Conservation (phyloP, 2,888 invertebrate genomes). For the Netelia inedita region DNA sequence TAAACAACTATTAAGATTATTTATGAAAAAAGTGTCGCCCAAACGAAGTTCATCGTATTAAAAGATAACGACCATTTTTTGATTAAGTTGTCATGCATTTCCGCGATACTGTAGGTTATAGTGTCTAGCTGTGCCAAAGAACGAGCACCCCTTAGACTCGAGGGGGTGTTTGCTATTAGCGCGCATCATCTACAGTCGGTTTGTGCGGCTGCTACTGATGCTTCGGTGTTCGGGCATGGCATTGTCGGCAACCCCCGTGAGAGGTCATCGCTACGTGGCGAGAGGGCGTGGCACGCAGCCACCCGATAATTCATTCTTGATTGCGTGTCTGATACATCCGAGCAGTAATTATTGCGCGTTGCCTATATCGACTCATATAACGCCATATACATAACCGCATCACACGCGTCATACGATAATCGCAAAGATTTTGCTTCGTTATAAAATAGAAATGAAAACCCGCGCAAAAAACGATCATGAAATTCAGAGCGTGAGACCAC, state of each 20-base stretch:
- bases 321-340: constrained; percentile 85
- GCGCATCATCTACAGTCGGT: constrained; percentile 84
- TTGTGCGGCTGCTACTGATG: constrained; percentile 82
- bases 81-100: background rate
- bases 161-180: constrained; percentile 79
- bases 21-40: background rate
- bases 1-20: too few species aligned
- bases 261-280: constrained; percentile 74
- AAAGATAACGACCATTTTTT: background rate
- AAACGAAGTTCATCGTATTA: background rate
- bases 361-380: constrained; percentile 1
- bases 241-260: constrained; percentile 79
- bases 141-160: constrained; percentile 28
- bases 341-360: constrained; percentile 80
- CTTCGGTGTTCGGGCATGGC: constrained; percentile 76
- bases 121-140: constrained; percentile 1
- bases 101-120: background rate
- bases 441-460: too few species aligned
- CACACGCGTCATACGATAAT: constrained; percentile 4
- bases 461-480: background rate
- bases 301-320: constrained; percentile 84
- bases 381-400: background rate
- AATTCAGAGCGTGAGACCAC: background rate
- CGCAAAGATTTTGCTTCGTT: constrained; percentile 24
- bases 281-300: constrained; percentile 77